Evolutionary conservation across 2,888 invertebrate genomes (phyloP).

Genomic region (Barypeithes pellucidus): DNA sequence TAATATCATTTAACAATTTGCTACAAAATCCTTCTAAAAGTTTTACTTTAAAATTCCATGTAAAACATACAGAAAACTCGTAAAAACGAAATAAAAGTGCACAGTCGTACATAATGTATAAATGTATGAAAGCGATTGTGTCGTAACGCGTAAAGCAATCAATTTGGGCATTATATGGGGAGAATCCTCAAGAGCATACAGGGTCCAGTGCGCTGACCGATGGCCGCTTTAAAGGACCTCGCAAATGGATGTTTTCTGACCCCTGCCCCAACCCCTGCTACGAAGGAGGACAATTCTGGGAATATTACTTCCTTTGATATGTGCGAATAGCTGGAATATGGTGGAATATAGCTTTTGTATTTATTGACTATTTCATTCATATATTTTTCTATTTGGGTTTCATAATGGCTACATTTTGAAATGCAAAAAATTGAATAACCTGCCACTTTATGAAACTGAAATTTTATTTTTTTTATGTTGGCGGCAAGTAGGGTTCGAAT

Average conservation of each 20-base stretch:
- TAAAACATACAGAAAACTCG: constrained; percentile 49
- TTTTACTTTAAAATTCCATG: constrained; percentile 20
- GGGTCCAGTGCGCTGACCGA: constrained; percentile 65
- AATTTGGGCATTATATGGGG: constrained; percentile 69
- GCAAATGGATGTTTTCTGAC: constrained; percentile 68
- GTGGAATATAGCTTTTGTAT: constrained; percentile 58
- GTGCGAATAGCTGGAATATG: constrained; percentile 64
- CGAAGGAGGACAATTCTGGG: constrained; percentile 62
- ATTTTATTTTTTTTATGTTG: too few species aligned
- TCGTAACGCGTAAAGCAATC: constrained; percentile 69
- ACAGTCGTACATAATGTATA: constrained; percentile 60
- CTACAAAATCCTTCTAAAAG: too few species aligned
- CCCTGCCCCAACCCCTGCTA: constrained; percentile 64
- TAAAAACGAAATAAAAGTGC: constrained; percentile 48
- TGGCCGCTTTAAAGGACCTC: constrained; percentile 68
- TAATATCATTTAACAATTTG: too few species aligned
- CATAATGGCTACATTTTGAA: too few species aligned
- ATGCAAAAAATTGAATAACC: too few species aligned
- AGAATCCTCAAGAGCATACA: constrained; percentile 67
- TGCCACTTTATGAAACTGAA: too few species aligned
- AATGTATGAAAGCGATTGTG: constrained; percentile 68
- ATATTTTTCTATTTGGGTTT: too few species aligned
- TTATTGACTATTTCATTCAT: too few species aligned
- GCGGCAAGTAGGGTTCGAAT: too few species aligned
- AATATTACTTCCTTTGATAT: constrained; percentile 72